Percentiles rank a stretch among this genome's conserved stretches.
phyloP scores from a whole-genome alignment of 2,797 vertebrate species.

The Acanthurus leucopareius region DNA sequence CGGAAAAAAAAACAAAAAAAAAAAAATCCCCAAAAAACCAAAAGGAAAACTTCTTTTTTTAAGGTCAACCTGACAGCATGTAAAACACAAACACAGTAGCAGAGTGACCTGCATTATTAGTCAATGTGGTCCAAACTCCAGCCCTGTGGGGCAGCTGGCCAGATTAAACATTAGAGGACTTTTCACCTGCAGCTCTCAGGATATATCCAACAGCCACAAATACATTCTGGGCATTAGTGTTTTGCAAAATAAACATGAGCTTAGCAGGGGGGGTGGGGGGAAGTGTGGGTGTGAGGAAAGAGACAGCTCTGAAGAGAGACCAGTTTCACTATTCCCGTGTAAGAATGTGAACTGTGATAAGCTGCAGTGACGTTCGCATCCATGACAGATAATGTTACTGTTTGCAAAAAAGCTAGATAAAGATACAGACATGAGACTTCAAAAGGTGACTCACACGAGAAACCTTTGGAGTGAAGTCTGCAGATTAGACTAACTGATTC shows the following conservation, averaged over 20 bases:
- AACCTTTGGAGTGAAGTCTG: background rate
- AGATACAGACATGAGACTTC: constrained; percentile 5
- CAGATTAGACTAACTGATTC: constrained; percentile 26
- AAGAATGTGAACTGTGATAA: background rate
- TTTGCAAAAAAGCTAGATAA: constrained; percentile 4
- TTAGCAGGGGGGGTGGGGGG: background rate
- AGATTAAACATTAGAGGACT: constrained; percentile 73
- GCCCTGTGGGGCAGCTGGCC: constrained; percentile 49
- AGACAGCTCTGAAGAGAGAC: background rate
- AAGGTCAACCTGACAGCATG: constrained; percentile 50
- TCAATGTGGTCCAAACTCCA: constrained; percentile 68
- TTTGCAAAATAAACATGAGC: constrained; percentile 34
- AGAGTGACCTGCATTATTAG: constrained; percentile 58
- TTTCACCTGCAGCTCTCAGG: constrained; percentile 60
- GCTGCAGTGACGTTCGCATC: background rate
- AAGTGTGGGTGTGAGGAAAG: background rate
- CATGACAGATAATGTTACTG: background rate
- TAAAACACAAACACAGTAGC: constrained; percentile 63
- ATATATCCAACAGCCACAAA: constrained; percentile 43
- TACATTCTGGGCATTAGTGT: constrained; percentile 32
- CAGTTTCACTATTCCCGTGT: background rate
- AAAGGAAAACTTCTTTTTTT: constrained; percentile 46
- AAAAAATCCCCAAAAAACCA: constrained; percentile 20
- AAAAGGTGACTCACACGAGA: constrained; percentile 27
- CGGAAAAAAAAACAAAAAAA: constrained; percentile 9